Conservation (phyloP, 2,888 invertebrate genomes). For the Elgonia sp. region DNA sequence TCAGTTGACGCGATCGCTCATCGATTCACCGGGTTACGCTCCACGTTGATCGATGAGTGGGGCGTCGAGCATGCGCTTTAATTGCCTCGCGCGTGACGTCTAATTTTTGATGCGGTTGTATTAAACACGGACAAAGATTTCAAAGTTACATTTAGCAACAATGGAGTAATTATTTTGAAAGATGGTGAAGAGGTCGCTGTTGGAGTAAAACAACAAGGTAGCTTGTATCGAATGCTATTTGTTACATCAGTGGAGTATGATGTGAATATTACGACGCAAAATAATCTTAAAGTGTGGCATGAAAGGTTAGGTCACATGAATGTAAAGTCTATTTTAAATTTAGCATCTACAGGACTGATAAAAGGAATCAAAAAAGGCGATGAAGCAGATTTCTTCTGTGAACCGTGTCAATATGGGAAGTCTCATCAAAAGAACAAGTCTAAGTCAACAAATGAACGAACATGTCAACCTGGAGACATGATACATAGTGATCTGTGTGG, state of each 20-base stretch:
- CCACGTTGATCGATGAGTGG: too few relatives aligned
- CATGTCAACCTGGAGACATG: constrained; percentile 54
- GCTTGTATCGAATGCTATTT: constrained; percentile 14
- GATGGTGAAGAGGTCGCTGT: background rate
- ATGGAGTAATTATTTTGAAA: background rate
- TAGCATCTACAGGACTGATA: constrained; percentile 1
- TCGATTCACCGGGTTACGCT: too few relatives aligned
- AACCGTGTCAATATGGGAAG: constrained; percentile 47
- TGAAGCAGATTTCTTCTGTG: constrained; percentile 44
- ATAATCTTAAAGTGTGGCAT: constrained; percentile 72
- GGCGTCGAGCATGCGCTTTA: too few relatives aligned
- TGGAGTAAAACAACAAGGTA: constrained; percentile 37
- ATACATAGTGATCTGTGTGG: constrained; percentile 68
- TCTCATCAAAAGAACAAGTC: constrained; percentile 21
- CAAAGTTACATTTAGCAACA: constrained; percentile 2
- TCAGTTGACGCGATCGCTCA: constrained; percentile 31
- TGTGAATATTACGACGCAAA: constrained; percentile 34
- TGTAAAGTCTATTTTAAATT: background rate
- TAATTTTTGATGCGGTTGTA: too few relatives aligned
- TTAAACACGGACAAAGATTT: background rate
- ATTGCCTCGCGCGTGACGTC: too few relatives aligned
- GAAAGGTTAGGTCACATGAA: constrained; percentile 69
- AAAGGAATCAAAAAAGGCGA: background rate
- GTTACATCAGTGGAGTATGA: background rate
- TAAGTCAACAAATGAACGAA: background rate